These are phyloP conservation scores for Boloria euphrosyne DNA, from an alignment of 2,888 invertebrate genomes.

Conservation along the genomic window DNA sequence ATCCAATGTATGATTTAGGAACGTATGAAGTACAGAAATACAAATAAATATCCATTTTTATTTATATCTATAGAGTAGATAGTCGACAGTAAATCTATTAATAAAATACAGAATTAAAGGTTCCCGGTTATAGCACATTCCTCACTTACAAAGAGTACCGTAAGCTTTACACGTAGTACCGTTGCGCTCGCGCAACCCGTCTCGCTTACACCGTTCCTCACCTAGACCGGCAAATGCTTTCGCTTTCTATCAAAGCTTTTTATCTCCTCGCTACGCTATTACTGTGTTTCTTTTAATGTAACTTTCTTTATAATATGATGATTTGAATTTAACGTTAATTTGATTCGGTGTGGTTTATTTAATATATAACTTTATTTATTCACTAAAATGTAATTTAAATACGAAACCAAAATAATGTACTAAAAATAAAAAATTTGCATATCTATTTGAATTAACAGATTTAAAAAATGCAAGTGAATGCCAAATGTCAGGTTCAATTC, in stretches of 20 bases:
- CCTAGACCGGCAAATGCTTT: slow-evolving; percentile 65
- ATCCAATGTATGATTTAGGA: no score
- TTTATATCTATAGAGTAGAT: no score
- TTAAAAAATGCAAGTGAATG: not conserved
- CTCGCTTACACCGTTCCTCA: slow-evolving; percentile 27
- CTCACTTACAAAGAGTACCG: slow-evolving; percentile 63
- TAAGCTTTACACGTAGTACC: slow-evolving; percentile 47
- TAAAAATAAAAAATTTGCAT: no score
- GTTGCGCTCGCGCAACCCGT: slow-evolving; percentile 46
- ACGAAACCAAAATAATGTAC: no score
- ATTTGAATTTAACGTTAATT: slow-evolving; percentile 9
- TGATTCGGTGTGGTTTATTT: not conserved
- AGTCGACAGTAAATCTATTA: no score
- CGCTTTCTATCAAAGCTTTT: slow-evolving; percentile 70
- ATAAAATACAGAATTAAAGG: not conserved
- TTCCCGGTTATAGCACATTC: slow-evolving; percentile 24
- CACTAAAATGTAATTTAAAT: no score
- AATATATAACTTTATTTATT: not conserved
- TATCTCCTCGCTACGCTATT: slow-evolving; percentile 44
- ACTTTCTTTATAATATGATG: slow-evolving; percentile 33
- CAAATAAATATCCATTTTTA: no score
- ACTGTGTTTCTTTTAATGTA: slow-evolving; percentile 46
- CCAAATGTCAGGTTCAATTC: slow-evolving; percentile 7
- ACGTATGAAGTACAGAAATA: no score
- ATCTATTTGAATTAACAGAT: no score